A percentile compares a stretch with the other conserved stretches of the same genome.
phyloP scores from a whole-genome alignment of 2,888 invertebrate genomes.

The Noctua janthina region DNA sequence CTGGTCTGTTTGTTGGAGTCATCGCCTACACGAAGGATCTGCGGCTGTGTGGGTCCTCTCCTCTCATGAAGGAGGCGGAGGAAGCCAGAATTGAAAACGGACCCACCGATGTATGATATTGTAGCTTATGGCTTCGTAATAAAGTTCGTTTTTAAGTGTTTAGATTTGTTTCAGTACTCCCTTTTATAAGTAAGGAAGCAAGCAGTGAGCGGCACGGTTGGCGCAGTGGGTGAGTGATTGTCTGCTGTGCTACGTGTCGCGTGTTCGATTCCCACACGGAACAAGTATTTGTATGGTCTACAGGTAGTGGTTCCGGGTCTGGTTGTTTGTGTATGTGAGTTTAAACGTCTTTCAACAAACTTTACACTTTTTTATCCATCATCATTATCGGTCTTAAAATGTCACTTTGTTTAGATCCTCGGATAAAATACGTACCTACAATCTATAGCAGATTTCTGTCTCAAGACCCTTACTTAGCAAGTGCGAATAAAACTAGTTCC shows the following conservation, averaged over 20 bases:
- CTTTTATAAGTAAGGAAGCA: background rate
- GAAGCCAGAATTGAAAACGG: slow-evolving; percentile 63
- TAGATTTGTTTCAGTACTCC: slow-evolving; percentile 11
- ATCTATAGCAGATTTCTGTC: background rate
- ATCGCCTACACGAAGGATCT: slow-evolving; percentile 81
- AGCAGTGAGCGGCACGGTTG: background rate
- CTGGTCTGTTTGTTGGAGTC: slow-evolving; percentile 81
- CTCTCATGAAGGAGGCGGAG: slow-evolving; percentile 79
- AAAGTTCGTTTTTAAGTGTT: slow-evolving; percentile 44
- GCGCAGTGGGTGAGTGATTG: background rate
- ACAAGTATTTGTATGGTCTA: background rate
- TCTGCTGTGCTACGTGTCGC: background rate
- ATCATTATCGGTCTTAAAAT: background rate
- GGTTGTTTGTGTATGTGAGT: background rate
- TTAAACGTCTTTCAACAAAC: background rate
- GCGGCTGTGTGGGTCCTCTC: slow-evolving; percentile 81
- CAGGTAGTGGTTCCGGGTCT: background rate
- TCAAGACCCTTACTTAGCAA: background rate
- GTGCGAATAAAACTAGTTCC: background rate
- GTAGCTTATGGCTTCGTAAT: slow-evolving; percentile 42
- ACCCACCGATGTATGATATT: slow-evolving; percentile 54
- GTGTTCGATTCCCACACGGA: background rate
- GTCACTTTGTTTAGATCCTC: background rate
- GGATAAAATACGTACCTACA: background rate
- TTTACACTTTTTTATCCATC: too few species aligned